These are phyloP conservation scores for Bolborhynchus lineola DNA, from an alignment of 2,113 vertebrate genomes.

Conservation along the genomic window DNA sequence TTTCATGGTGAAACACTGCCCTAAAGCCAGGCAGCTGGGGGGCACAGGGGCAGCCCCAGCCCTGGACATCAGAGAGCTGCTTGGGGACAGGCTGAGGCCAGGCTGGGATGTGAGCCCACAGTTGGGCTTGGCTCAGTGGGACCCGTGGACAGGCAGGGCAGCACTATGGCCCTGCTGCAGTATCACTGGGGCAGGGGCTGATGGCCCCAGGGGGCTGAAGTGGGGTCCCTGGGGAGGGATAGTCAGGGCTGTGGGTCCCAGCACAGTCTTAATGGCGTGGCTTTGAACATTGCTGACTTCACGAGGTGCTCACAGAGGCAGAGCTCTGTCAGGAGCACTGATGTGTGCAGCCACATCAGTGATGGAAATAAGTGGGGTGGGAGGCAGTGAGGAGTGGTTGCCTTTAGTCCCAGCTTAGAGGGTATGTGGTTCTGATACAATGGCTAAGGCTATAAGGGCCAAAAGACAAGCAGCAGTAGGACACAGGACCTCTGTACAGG, in stretches of 20 bases:
- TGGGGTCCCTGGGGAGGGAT: background rate
- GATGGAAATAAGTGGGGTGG: background rate
- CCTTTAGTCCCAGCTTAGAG: background rate
- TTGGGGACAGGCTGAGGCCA: background rate
- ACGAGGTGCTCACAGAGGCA: background rate
- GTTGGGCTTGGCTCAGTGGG: background rate
- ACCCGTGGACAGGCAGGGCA: background rate
- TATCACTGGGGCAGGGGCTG: accelerated
- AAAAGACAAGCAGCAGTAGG: background rate
- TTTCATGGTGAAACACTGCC: background rate
- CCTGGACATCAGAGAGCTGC: background rate
- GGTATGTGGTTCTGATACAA: background rate
- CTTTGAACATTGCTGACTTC: background rate
- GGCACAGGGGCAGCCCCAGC: background rate
- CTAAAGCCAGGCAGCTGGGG: background rate
- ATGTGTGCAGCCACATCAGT: background rate
- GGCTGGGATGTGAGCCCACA: background rate
- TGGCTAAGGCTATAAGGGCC: background rate
- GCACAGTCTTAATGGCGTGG: background rate
- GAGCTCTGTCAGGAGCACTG: background rate
- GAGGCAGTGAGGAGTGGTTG: background rate
- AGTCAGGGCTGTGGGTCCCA: background rate
- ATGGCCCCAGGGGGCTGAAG: background rate
- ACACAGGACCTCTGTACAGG: background rate
- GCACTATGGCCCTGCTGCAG: background rate